These are phyloP conservation scores for Apistogramma diplotaenia DNA, from an alignment of 2,113 vertebrate genomes.

Conservation along the genomic window DNA sequence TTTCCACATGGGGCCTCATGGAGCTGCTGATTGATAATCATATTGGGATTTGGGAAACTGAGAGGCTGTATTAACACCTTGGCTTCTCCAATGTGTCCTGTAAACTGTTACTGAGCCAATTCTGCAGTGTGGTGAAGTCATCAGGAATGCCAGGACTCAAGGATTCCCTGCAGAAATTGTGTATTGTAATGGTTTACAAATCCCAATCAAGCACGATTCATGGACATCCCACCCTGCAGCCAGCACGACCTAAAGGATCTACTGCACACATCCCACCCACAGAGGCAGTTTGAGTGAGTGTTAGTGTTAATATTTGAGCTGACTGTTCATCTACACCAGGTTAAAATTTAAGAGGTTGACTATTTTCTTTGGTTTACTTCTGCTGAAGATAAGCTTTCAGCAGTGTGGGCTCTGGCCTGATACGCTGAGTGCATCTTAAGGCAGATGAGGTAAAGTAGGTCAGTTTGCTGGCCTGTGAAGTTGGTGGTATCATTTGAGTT, in stretches of 20 bases:
- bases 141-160: background rate
- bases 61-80: background rate
- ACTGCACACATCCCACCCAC: background rate
- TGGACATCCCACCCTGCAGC: background rate
- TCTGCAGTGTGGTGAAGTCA: background rate
- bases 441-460: background rate
- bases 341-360: background rate
- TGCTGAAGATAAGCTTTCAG: background rate
- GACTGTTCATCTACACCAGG: background rate
- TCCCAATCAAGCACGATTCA: background rate
- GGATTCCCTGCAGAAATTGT: background rate
- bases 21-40: background rate
- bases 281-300: too few relatives aligned
- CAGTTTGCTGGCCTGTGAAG: background rate
- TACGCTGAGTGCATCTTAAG: background rate
- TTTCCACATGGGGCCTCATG: background rate
- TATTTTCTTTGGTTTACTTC: background rate
- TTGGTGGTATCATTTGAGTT: background rate
- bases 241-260: background rate
- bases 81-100: background rate
- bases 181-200: background rate
- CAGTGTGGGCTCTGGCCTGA: background rate
- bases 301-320: too few relatives aligned
- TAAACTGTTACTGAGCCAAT: background rate
- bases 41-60: background rate